Evolutionary conservation across 2,797 vertebrate species (phyloP), one percentile per base, ranked within the genome.

Genomic region (Tenualosa ilisha): DNA sequence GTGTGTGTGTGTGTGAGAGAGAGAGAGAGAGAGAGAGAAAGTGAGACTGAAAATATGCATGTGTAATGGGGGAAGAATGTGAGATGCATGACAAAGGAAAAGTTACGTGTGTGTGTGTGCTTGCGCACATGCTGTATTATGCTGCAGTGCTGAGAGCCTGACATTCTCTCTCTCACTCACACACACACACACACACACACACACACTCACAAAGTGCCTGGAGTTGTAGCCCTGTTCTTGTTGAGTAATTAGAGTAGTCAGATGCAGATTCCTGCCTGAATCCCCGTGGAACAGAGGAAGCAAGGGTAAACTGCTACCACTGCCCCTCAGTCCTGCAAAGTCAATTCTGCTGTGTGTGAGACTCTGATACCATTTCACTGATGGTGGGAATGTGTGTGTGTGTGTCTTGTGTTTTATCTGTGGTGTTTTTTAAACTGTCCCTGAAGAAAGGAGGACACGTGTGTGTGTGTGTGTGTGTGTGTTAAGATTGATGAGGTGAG

Each of bases 241-340:
- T 87, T 88, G 81, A 90, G 90, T 93, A 93, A 94, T 95, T 93
- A 84, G 83, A 83, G 59, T 61, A 93, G 92, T 91, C 91, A 92
- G 92, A 93, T 89, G 88, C 91, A 91, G 91, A 93, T 91, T 93
- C 92, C 85, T 90, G 31, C 88, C 75, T 54, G 65, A 89, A 91
- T 92, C 88, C 90, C 89, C 84, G 89, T 91, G 90, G 89, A 91
- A 83, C 90, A 54, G 85, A 82, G 84, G 84, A 88, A 89, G 89
- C 85, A 83, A 91, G 91, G 91, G 89, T 91, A 93, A 92, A 91
- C 68, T 75, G 56, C 20, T 75, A 40, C 31, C 91, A 92, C 90
- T 90, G 90, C 82, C 31, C 68, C 68, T 75, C 68, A 15, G 15
- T 40, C 31, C 31, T 26, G 3, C 0, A 40, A 3, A 40, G n/a